Conservation (phyloP, 2,888 invertebrate genomes). For the Mythimna loreyi region DNA sequence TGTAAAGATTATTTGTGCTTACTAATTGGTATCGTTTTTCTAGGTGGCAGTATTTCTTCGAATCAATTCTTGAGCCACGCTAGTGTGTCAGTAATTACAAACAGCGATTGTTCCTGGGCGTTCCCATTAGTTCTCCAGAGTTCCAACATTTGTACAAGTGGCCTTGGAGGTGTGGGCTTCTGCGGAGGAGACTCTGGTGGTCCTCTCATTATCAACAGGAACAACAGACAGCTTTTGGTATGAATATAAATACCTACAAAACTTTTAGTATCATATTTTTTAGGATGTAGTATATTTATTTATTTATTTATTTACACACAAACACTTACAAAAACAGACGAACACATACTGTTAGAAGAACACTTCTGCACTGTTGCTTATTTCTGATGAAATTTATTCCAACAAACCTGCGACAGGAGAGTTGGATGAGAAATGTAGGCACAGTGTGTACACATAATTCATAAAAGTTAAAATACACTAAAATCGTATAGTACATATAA, state of each 20-base stretch:
- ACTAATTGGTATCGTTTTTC: neutral
- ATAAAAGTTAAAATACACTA: too few species aligned
- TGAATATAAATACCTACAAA: conserved; percentile 18
- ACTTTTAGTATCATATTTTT: neutral
- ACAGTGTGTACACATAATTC: too few species aligned
- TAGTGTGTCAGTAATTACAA: conserved; percentile 71
- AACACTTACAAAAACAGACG: too few species aligned
- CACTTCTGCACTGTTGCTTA: too few species aligned
- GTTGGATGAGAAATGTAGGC: too few species aligned
- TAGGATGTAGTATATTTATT: too few species aligned
- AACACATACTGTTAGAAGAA: too few species aligned
- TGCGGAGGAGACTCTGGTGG: conserved; percentile 82
- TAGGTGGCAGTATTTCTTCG: conserved; percentile 61
- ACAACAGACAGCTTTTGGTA: conserved; percentile 69
- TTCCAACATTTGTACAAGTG: conserved; percentile 77
- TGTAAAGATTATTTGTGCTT: too few species aligned
- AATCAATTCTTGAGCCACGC: conserved; percentile 68
- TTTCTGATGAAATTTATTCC: too few species aligned
- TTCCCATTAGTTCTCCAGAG: conserved; percentile 70
- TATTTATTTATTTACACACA: too few species aligned
- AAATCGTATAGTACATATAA: too few species aligned
- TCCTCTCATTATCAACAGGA: conserved; percentile 70
- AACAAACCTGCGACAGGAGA: too few species aligned
- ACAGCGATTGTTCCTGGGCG: conserved; percentile 65
- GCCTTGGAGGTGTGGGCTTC: conserved; percentile 65